Conservation (phyloP, 2,113 vertebrate species). For the Podarcis cretensis region DNA sequence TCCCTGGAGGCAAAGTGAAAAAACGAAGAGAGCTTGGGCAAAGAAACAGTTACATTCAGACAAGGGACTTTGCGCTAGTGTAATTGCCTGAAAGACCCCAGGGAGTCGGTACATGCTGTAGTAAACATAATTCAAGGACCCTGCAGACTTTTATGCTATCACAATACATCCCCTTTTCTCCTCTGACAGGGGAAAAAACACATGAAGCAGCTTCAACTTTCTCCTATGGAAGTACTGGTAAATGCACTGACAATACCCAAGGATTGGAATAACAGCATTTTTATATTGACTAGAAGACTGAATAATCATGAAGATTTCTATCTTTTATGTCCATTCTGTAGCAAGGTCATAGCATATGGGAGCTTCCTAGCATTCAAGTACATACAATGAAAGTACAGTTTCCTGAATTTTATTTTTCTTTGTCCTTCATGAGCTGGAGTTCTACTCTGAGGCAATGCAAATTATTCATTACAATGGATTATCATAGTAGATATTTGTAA, state of each 20-base stretch:
- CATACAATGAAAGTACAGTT: conserved; percentile 12
- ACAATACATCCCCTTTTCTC: neutral
- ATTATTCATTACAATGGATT: neutral
- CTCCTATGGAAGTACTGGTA: neutral
- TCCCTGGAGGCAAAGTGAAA: neutral
- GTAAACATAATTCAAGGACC: conserved; percentile 28
- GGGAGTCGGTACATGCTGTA: neutral
- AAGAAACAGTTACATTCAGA: neutral
- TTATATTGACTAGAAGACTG: neutral
- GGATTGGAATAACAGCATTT: neutral
- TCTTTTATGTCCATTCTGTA: neutral
- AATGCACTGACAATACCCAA: neutral
- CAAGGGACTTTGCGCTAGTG: neutral
- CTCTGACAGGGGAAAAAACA: neutral
- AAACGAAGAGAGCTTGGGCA: neutral
- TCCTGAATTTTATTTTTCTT: neutral
- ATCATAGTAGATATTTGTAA: neutral
- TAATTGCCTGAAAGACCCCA: conserved; percentile 14
- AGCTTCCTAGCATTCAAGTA: conserved; percentile 23
- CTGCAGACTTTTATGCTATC: conserved; percentile 18
- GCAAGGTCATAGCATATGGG: neutral
- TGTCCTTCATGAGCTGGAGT: conserved; percentile 11
- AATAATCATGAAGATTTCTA: neutral
- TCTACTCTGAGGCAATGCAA: neutral
- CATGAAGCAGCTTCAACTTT: neutral